A percentile compares a stretch with the other conserved stretches of the same genome.
These are phyloP conservation scores for Thymelicus sylvestris DNA, from an alignment of 2,888 invertebrate species.

Conservation along the genomic window DNA sequence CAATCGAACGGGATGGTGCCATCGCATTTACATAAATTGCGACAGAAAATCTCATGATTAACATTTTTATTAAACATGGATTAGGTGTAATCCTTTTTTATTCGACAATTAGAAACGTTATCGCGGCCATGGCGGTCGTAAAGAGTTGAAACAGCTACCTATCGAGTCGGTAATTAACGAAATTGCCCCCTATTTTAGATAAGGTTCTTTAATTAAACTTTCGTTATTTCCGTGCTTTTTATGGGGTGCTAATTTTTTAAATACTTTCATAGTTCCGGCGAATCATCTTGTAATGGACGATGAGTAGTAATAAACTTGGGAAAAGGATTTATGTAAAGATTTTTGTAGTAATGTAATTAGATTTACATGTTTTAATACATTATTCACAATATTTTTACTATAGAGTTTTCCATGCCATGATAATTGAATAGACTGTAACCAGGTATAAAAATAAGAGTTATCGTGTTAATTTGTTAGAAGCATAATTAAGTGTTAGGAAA, in stretches of 20 bases:
- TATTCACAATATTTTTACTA: no score
- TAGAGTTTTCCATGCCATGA: no score
- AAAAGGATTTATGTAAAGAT: no score
- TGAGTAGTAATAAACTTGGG: not conserved
- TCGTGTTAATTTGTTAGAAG: no score
- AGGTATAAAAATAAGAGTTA: no score
- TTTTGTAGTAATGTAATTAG: no score
- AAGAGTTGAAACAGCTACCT: slow-evolving; percentile 79
- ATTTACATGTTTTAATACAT: no score
- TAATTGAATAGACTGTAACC: no score
- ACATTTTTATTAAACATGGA: slow-evolving; percentile 84
- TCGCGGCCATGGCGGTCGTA: slow-evolving; percentile 75
- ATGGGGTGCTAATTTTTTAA: slow-evolving; percentile 58
- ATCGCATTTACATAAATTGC: slow-evolving; percentile 79
- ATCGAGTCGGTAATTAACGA: slow-evolving; percentile 75
- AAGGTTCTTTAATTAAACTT: slow-evolving; percentile 65
- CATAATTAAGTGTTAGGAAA: not conserved
- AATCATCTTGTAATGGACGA: slow-evolving; percentile 14
- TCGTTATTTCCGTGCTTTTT: slow-evolving; percentile 55
- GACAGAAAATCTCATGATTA: slow-evolving; percentile 79
- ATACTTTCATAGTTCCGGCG: slow-evolving; percentile 27
- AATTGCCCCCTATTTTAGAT: slow-evolving; percentile 70
- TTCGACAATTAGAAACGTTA: slow-evolving; percentile 83
- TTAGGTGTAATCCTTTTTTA: slow-evolving; percentile 83
- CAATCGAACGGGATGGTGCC: slow-evolving; percentile 58